Percentiles rank a stretch among this genome's conserved stretches.
phyloP scores from a whole-genome alignment of 2,113 vertebrate genomes.

The Phaetusa simplex region DNA sequence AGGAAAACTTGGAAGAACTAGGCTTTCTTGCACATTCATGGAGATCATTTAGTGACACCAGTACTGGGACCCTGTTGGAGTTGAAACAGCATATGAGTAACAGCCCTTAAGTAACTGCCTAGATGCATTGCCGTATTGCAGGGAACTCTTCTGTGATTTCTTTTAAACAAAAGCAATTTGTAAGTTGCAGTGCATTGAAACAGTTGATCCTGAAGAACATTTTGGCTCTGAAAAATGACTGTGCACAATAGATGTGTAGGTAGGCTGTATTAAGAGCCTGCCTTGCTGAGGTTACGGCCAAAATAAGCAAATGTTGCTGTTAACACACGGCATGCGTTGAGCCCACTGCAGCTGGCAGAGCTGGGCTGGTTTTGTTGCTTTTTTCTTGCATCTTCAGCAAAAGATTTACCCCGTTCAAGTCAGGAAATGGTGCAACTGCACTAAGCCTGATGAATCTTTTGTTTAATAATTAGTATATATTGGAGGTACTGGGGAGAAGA shows the following conservation, averaged over 20 bases:
- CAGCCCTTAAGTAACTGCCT: background rate
- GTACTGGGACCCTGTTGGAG: background rate
- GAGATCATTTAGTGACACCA: background rate
- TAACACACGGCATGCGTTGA: accelerated
- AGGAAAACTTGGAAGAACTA: background rate
- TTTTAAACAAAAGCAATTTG: background rate
- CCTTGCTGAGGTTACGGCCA: background rate
- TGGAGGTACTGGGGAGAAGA: background rate
- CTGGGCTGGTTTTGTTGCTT: background rate
- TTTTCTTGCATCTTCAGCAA: background rate
- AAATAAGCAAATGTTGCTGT: background rate
- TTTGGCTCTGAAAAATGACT: background rate
- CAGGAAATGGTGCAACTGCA: background rate
- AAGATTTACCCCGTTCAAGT: background rate
- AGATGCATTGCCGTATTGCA: background rate
- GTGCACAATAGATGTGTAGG: background rate
- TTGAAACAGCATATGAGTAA: background rate
- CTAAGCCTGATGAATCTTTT: background rate
- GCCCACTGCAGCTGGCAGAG: background rate
- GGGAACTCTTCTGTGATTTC: background rate
- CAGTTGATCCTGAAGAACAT: background rate
- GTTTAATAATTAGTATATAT: background rate
- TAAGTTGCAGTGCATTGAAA: background rate
- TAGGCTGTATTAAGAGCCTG: background rate
- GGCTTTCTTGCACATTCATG: background rate